These are phyloP conservation scores for Eilema caniola DNA, from an alignment of 2,888 invertebrate species.

Conservation along the genomic window DNA sequence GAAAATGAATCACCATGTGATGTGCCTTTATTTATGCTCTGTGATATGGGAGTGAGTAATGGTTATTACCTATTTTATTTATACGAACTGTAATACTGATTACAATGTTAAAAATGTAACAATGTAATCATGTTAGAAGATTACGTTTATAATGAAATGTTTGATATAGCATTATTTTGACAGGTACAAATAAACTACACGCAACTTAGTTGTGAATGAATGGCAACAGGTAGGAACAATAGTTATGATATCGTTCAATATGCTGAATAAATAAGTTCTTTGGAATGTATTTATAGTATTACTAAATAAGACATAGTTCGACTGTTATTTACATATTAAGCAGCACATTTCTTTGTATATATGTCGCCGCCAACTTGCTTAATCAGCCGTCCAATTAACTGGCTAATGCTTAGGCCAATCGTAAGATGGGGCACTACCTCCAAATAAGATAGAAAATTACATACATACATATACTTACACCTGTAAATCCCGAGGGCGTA, in stretches of 20 bases:
- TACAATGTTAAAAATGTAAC: slow-evolving; percentile 7
- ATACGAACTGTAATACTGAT: background rate
- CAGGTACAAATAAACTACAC: slow-evolving; percentile 5
- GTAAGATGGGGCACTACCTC: too few relatives aligned
- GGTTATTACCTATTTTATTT: background rate
- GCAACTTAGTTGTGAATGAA: slow-evolving; percentile 12
- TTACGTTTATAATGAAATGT: background rate
- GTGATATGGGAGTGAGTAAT: slow-evolving; percentile 2
- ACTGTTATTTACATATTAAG: too few relatives aligned
- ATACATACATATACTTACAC: too few relatives aligned
- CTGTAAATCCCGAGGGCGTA: too few relatives aligned
- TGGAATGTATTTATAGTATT: background rate
- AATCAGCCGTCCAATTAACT: too few relatives aligned
- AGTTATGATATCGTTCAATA: background rate
- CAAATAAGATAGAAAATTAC: too few relatives aligned
- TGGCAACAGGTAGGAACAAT: slow-evolving; percentile 14
- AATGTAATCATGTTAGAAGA: background rate
- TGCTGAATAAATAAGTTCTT: slow-evolving; percentile 7
- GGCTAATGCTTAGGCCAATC: too few relatives aligned
- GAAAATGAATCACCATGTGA: slow-evolving; percentile 1
- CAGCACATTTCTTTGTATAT: too few relatives aligned
- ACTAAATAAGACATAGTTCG: too few relatives aligned
- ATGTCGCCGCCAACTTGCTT: too few relatives aligned
- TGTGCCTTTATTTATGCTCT: background rate
- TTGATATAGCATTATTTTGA: background rate